phyloP scores from a whole-genome alignment of 2,797 vertebrate genomes.

The Myotis myotis region DNA sequence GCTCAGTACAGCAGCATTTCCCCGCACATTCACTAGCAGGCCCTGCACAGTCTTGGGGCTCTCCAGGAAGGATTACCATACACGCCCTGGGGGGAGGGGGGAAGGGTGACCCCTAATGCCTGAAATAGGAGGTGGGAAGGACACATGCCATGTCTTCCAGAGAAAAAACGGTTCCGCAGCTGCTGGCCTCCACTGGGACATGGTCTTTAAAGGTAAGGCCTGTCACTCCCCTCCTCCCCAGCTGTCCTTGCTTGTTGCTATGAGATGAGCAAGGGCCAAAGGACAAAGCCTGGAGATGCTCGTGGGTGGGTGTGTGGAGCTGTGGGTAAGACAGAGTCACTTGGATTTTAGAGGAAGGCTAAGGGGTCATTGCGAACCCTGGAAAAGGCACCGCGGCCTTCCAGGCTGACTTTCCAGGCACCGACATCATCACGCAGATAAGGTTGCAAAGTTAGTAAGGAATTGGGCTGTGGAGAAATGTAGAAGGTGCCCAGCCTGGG shows the following conservation, averaged over 20 bases:
- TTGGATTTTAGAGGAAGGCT: neutral
- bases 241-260: neutral
- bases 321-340: too few relatives aligned
- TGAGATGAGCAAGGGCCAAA: neutral
- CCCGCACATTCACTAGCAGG: neutral
- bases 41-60: neutral
- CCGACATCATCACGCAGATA: neutral
- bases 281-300: neutral
- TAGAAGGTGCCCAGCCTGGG: neutral
- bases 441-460: neutral
- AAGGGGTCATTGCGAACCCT: neutral
- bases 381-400: fast-evolving
- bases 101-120: neutral
- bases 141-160: neutral
- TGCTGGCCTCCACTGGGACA: neutral
- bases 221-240: neutral
- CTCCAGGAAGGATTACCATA: neutral
- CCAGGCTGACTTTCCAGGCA: neutral
- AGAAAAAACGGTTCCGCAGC: neutral
- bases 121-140: neutral
- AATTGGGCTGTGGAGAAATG: neutral
- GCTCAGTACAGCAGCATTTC: conserved; percentile 2
- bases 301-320: fast-evolving
- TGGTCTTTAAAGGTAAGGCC: neutral
- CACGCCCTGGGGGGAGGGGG: fast-evolving